phyloP scores from a whole-genome alignment of 2,797 vertebrate genomes.

The Coilia nasus region DNA sequence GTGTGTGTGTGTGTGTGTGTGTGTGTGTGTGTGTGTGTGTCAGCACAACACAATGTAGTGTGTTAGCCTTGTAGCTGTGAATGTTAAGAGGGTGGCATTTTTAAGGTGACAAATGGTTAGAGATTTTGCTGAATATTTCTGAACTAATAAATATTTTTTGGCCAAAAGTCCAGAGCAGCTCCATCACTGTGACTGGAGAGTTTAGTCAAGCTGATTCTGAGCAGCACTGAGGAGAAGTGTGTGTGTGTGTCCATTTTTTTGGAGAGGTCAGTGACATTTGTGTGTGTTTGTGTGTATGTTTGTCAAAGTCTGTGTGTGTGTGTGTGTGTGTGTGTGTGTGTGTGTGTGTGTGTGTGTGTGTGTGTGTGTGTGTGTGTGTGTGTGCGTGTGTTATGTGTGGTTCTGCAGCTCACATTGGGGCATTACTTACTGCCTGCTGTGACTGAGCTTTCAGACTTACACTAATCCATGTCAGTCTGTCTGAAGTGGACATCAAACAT shows the following conservation, averaged over 20 bases:
- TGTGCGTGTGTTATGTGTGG: background rate
- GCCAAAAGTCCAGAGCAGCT: constrained; percentile 6
- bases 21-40: background rate
- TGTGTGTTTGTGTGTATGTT: no score
- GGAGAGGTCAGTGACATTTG: no score
- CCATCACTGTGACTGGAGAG: constrained; percentile 15
- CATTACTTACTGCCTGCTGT: constrained; percentile 8
- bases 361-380: background rate
- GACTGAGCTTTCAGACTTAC: constrained; percentile 13
- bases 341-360: background rate
- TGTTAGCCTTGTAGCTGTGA: background rate
- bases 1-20: background rate
- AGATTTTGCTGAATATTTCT: constrained; percentile 23
- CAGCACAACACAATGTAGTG: background rate
- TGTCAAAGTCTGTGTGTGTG: background rate
- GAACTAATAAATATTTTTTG: constrained; percentile 17
- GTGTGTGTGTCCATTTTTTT: background rate
- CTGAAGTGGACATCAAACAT: background rate
- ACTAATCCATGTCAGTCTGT: constrained; percentile 23
- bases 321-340: background rate
- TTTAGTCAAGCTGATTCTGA: background rate
- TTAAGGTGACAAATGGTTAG: constrained; percentile 21
- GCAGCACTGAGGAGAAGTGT: background rate
- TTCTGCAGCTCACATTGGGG: background rate
- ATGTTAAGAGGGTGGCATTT: constrained; percentile 12